Evolutionary conservation across 1,140 invertebrate genomes (phyloP).

Genomic region (Cardiocondyla obscurior): DNA sequence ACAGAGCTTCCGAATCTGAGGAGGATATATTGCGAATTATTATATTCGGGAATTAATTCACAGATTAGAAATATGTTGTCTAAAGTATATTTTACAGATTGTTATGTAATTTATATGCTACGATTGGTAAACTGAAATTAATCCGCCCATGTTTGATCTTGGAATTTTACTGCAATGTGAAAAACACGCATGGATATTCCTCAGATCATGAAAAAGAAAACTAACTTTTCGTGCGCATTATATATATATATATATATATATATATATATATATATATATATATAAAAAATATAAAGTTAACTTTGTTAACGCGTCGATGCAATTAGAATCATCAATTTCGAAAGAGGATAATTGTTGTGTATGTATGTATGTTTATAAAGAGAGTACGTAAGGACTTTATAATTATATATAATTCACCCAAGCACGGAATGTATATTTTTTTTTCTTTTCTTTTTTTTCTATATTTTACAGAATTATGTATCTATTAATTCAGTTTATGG

Average conservation of each 20-base stretch:
- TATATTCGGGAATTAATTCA: not conserved
- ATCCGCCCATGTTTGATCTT: conserved; percentile 31
- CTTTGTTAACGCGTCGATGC: conserved; percentile 12
- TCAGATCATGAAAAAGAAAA: not conserved
- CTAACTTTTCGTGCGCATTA: not conserved
- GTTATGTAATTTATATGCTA: conserved; percentile 52
- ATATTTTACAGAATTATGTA: conserved; percentile 10
- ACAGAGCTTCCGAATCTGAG: not conserved
- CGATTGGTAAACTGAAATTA: conserved; percentile 41
- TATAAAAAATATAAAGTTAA: conserved; percentile 12
- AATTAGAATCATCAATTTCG: conserved; percentile 32
- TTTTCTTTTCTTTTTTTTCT: no score
- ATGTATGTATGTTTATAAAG: conserved; percentile 39
- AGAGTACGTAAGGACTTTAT: conserved; percentile 25
- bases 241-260: not conserved
- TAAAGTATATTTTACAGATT: conserved; percentile 43
- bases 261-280: not conserved
- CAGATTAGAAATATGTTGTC: not conserved
- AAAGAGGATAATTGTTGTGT: not conserved
- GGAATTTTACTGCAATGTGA: conserved; percentile 7
- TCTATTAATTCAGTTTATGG: not conserved
- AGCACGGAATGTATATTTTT: conserved; percentile 29
- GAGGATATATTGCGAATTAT: not conserved
- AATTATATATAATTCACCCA: conserved; percentile 13
- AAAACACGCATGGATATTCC: conserved; percentile 5